These are phyloP conservation scores for Diabrotica balteata DNA, from an alignment of 2,888 invertebrate species.

Conservation along the genomic window DNA sequence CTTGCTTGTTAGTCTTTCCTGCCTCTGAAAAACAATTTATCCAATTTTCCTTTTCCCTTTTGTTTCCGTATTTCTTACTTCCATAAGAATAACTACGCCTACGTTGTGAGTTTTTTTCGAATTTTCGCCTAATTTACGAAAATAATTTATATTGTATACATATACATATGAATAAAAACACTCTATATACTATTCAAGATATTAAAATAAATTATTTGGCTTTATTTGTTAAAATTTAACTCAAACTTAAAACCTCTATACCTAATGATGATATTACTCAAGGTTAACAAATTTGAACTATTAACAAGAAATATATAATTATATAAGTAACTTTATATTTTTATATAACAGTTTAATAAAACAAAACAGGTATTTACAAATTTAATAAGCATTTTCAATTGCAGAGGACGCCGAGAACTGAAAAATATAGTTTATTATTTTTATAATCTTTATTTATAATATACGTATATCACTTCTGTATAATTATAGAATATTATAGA, in stretches of 20 bases:
- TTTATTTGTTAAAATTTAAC: background rate
- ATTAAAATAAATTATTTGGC: background rate
- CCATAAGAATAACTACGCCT: too few relatives aligned
- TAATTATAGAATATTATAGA: too few relatives aligned
- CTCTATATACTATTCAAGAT: background rate
- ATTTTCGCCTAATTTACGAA: too few relatives aligned
- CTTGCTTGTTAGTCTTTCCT: too few relatives aligned
- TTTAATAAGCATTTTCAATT: constrained; percentile 2
- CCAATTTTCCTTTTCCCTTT: too few relatives aligned
- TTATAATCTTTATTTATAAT: background rate
- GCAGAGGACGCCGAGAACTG: background rate
- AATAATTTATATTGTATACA: too few relatives aligned
- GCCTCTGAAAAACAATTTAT: too few relatives aligned
- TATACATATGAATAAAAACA: background rate
- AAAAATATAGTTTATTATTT: constrained; percentile 5
- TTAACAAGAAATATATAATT: constrained; percentile 22
- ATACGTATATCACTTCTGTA: background rate
- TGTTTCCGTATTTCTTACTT: too few relatives aligned
- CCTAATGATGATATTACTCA: constrained; percentile 8
- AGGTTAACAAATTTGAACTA: constrained; percentile 19
- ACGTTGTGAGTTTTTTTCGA: too few relatives aligned
- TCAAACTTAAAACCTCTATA: background rate
- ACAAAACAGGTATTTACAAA: constrained; percentile 23
- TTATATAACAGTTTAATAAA: constrained; percentile 16
- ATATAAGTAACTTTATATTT: constrained; percentile 14